phyloP scores from a whole-genome alignment of 23 tunicate genomes.

The Aplidium turbinatum region DNA sequence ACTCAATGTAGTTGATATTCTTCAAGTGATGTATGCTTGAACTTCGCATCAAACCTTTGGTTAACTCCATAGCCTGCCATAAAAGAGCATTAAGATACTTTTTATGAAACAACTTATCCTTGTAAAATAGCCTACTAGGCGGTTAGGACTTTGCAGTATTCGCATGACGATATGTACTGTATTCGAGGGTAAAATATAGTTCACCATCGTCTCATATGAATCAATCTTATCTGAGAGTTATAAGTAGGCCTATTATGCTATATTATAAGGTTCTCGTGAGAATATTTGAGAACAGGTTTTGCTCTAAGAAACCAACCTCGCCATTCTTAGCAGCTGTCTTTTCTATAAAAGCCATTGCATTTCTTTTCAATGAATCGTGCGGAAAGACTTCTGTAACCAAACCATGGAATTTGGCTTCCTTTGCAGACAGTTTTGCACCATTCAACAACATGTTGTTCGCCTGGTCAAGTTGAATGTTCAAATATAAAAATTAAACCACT shows the following conservation, averaged over 20 bases:
- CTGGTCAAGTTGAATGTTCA: conserved; percentile 13
- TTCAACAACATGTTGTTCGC: conserved; percentile 77
- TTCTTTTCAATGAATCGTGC: conserved; percentile 57
- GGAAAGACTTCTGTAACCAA: conserved; percentile 72
- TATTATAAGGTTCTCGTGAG: background rate
- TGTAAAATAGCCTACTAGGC: background rate
- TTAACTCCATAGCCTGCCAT: conserved; percentile 55
- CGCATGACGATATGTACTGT: background rate
- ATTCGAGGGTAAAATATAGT: background rate
- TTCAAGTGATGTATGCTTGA: conserved; percentile 41
- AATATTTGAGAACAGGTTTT: background rate
- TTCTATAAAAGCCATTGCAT: conserved; percentile 44
- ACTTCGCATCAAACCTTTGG: conserved; percentile 51
- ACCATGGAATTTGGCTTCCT: conserved; percentile 68
- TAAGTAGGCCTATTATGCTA: background rate
- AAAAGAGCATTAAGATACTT: background rate
- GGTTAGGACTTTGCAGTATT: background rate
- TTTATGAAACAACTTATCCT: background rate
- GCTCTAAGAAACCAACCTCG: conserved; percentile 37
- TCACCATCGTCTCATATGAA: background rate
- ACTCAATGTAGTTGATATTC: conserved; percentile 68
- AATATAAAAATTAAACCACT: too few species aligned
- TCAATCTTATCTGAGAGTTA: background rate
- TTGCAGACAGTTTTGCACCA: conserved; percentile 49
- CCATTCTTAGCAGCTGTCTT: conserved; percentile 30